Evolutionary conservation across 53 echinoderm and acorn worm species (phyloP), one percentile per base, ranked within the genome.

Genomic region (Hippasteria phrygiana): DNA sequence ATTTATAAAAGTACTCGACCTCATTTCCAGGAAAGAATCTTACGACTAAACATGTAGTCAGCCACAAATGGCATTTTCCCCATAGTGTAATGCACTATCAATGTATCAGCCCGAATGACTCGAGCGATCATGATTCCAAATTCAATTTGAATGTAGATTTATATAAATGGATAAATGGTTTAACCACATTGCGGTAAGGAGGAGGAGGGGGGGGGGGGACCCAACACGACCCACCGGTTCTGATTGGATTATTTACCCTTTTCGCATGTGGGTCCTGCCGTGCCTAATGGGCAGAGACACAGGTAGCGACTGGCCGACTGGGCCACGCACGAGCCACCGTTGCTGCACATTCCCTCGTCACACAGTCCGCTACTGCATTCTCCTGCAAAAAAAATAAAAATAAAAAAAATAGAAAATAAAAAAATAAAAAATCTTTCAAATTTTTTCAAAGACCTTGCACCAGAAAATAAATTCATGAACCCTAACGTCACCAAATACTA

Each of bases 281-380:
- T 91, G 54, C 99, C 99, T 13, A 98, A 79, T 42, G 95, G 99
- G 65, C 99, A 98, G 2, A 98, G 94, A 62, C 99, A 98, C 79
- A 96, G 87, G 87, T 96, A 93, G 75, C 93, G 92, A 67, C 93
- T 94, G n/a, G 95, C 93, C 47, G 95, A 90, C 83, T 92, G 91
- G 47, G 89, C 87, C 4, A 96, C 89, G 47, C 99, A 98, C 0
- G 99, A 88, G 18, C 99, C 99, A 3, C 99, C 99, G 46, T 95
- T 92, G 51, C 78, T 77, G 55, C 99, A 98, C 29, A 94, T 87
- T 26, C 90, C 89, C 24, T 95, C 93, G 38, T 94, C 76, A 74
- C 99, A 98, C 14, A 98, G 55, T 22, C 93, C 93, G 12, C 91
- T 88, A 87, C 94, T 98, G 91, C 99, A 98, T 78, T 98, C 99